phyloP scores from a whole-genome alignment of 2,797 vertebrate genomes.

The Hipposideros larvatus region DNA sequence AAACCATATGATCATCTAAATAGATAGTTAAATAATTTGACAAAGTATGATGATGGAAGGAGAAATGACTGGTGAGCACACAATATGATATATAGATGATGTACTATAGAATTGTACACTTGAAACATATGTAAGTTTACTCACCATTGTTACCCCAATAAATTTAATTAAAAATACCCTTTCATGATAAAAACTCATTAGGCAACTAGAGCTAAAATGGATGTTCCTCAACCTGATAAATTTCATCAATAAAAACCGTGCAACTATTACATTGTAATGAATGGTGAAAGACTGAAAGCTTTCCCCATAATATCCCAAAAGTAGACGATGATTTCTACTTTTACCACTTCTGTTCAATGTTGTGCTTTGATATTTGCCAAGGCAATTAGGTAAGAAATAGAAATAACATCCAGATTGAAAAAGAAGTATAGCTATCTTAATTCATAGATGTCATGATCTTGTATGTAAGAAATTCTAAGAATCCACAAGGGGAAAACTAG shows the following conservation, averaged over 20 bases:
- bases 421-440: neutral
- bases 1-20: neutral
- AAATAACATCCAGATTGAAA: neutral
- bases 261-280: neutral
- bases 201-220: neutral
- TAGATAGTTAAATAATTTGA: neutral
- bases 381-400: neutral
- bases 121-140: too few species aligned
- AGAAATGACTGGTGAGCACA: too few species aligned
- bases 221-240: neutral
- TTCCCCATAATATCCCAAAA: neutral
- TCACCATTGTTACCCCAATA: too few species aligned
- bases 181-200: neutral
- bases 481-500: neutral
- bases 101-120: too few species aligned
- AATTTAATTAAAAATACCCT: neutral
- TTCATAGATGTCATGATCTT: neutral
- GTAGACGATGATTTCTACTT: neutral
- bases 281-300: neutral
- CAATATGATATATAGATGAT: too few species aligned
- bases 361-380: neutral
- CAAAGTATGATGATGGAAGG: too few species aligned
- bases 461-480: neutral
- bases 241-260: neutral
- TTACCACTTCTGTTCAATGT: neutral